Evolutionary conservation across 2,888 invertebrate genomes (phyloP).

Genomic region (Diarsia rubi): DNA sequence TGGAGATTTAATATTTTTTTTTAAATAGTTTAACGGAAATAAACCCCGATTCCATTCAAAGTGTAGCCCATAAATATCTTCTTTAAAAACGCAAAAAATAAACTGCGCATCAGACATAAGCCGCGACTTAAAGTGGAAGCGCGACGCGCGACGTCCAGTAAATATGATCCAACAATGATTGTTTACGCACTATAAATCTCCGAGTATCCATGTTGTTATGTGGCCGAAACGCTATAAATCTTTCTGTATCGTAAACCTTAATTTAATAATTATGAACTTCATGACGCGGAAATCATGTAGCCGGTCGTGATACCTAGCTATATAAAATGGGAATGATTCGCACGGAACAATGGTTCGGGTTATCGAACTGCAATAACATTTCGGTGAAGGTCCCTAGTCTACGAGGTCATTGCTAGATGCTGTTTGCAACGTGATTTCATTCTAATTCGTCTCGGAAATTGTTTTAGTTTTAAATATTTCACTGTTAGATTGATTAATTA

Average conservation of each 20-base stretch:
- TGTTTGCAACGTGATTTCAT: slow-evolving; percentile 68
- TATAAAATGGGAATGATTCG: slow-evolving; percentile 87
- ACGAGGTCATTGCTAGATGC: slow-evolving; percentile 81
- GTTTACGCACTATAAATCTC: slow-evolving; percentile 75
- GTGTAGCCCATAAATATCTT: slow-evolving; percentile 20
- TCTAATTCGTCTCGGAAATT: slow-evolving; percentile 49
- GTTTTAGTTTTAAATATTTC: slow-evolving; percentile 35
- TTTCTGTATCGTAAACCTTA: slow-evolving; percentile 79
- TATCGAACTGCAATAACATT: slow-evolving; percentile 88
- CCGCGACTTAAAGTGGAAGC: slow-evolving; percentile 31
- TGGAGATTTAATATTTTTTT: not conserved
- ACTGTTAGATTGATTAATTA: slow-evolving; percentile 36
- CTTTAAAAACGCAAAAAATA: slow-evolving; percentile 26
- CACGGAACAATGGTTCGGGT: slow-evolving; percentile 85
- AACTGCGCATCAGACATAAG: slow-evolving; percentile 9
- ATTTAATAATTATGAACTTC: slow-evolving; percentile 84
- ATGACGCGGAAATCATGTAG: slow-evolving; percentile 88
- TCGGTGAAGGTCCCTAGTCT: slow-evolving; percentile 87
- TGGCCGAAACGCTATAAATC: slow-evolving; percentile 75
- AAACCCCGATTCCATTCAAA: slow-evolving; percentile 23
- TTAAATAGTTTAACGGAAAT: slow-evolving; percentile 5
- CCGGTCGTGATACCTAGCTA: slow-evolving; percentile 77
- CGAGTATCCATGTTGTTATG: slow-evolving; percentile 62
- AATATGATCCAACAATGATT: slow-evolving; percentile 65
- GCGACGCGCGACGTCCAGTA: slow-evolving; percentile 40